Evolutionary conservation across 1,140 invertebrate genomes (phyloP).

Genomic region (Gerris buenoi): DNA sequence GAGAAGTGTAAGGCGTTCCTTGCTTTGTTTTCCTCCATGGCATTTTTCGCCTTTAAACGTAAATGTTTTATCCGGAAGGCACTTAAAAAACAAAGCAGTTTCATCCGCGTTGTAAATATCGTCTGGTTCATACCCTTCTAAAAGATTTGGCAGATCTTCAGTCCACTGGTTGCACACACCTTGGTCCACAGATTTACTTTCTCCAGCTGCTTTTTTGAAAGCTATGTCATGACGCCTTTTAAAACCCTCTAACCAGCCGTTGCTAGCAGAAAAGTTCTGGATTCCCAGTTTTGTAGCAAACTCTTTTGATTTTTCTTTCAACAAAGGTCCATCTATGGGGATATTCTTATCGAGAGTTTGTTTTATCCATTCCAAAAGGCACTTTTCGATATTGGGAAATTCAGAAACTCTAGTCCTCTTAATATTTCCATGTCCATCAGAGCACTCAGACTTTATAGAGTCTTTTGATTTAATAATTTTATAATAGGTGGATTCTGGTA

Average conservation of each 20-base stretch:
- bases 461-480: too few species aligned
- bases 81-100: constrained; percentile 33
- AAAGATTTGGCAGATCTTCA: constrained; percentile 13
- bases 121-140: constrained; percentile 24
- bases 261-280: constrained; percentile 26
- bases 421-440: too few species aligned
- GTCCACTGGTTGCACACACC: constrained; percentile 16
- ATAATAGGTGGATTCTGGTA: too few species aligned
- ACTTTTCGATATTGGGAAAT: too few species aligned
- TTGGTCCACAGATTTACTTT: constrained; percentile 24
- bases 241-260: constrained; percentile 30
- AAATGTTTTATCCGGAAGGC: too few species aligned
- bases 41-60: too few species aligned
- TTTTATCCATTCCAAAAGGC: too few species aligned
- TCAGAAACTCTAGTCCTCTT: too few species aligned
- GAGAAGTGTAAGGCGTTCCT: too few species aligned
- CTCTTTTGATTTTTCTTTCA: constrained; percentile 19
- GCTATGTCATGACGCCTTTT: constrained; percentile 24
- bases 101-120: constrained; percentile 35
- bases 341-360: too few species aligned
- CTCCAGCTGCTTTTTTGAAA: constrained; percentile 25
- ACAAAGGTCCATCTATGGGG: constrained; percentile 17
- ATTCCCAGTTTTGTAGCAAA: constrained; percentile 23
- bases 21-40: too few species aligned
- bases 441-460: too few species aligned